Evolutionary conservation across 2,113 vertebrate genomes (phyloP).

Genomic region (Corvus hawaiiensis): DNA sequence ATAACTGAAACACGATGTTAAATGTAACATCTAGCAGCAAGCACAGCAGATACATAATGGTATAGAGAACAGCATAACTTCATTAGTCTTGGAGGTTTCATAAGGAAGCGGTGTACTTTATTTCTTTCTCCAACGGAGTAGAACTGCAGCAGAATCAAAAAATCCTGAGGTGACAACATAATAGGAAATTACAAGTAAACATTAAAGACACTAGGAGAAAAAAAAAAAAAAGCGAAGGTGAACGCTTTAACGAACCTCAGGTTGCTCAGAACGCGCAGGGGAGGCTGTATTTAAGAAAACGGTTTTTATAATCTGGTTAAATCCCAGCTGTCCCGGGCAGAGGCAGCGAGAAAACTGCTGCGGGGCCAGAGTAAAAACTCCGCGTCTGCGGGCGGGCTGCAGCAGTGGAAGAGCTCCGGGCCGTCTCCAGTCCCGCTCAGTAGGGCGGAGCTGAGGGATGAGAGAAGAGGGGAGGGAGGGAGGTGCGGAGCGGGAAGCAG

Average conservation of each 20-base stretch:
- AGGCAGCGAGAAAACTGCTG: not conserved
- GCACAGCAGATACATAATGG: rapidly evolving
- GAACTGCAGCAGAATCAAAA: not conserved
- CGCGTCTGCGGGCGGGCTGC: too few species aligned
- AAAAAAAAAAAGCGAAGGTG: rapidly evolving
- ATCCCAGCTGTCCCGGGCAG: too few species aligned
- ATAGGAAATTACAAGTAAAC: not conserved
- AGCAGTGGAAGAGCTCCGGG: too few species aligned
- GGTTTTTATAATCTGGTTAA: rapidly evolving
- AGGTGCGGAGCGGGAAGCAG: too few species aligned
- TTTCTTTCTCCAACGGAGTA: rapidly evolving
- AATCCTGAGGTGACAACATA: too few species aligned
- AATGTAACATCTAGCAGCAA: rapidly evolving
- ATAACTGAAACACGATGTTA: rapidly evolving
- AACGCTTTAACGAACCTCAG: not conserved
- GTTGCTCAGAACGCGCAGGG: too few species aligned
- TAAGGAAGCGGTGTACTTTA: too few species aligned
- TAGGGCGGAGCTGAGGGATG: not conserved
- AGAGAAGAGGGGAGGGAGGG: too few species aligned
- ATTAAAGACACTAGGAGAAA: rapidly evolving
- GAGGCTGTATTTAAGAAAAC: not conserved
- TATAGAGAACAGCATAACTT: rapidly evolving
- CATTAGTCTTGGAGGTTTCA: not conserved
- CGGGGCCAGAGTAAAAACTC: not conserved
- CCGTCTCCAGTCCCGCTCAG: rapidly evolving